Base-by-base conservation (phyloP, 30 jellyfish, hydroid and myxozoan genomes). In the Pelagia noctiluca region DNA sequence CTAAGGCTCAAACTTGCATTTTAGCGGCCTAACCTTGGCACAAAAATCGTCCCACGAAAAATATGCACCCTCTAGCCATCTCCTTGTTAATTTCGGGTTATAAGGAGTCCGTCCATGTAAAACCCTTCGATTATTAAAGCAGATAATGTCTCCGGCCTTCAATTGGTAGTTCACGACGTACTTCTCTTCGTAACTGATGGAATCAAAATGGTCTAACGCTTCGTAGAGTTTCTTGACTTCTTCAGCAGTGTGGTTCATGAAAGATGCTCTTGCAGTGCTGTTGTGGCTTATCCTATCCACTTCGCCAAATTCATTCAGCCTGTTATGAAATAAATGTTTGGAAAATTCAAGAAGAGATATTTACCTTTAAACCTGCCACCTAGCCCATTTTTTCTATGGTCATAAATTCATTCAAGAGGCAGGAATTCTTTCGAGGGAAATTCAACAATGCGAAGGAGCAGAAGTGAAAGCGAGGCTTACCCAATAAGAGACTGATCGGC, bases 31-130 rank as follows among this genome's bases (percentile, higher is more conserved):
- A 50, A 82, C 49, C 31, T 71, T 52, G 2, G 92, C 76, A 25
- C 50, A 37, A 11, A 75, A 73, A 36, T 78, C 96, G 47, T 87
- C 96, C 97, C 92, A 79, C 50, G 73, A 81, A 21, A 66, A 77
- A 49, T 88, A 88, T 36, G 78, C 88, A 3, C 97, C 97, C 37
- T 71, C 88, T 73, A 88, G 88, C 89, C 85, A 71, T 4, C 97
- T 83, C 48, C 42, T 50, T 25, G 91, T 50, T 0, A 75, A 48
- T 0, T 62, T 54, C n/a, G 92, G 53, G 48, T 88, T 86, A 65
- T 75, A 88, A 12, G 93, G 54, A 30, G 97, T 77, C 26, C 97
- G 84, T 8, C 97, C 97, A 47, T 88, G 97, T 78, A 88, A 16
- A 26, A 88, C 85, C 30, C 97, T 57, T 38, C 46, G 50, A 66